Conservation (phyloP, 2,113 vertebrate species). For the Tringa solitaria region DNA sequence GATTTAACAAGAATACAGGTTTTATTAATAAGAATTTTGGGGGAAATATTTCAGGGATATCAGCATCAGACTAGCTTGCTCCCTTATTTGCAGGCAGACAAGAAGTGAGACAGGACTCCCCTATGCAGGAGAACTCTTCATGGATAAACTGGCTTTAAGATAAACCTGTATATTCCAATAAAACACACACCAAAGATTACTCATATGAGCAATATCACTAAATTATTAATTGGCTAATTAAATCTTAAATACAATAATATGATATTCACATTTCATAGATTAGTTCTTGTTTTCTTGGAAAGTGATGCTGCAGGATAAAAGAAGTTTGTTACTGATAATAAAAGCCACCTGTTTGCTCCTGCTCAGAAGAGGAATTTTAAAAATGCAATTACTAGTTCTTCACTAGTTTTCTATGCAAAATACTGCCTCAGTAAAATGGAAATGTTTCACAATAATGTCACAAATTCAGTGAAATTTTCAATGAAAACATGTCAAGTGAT, state of each 20-base stretch:
- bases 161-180: neutral
- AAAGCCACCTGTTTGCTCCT: neutral
- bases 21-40: neutral
- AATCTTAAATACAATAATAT: neutral
- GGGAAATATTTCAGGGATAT: neutral
- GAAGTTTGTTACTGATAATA: neutral
- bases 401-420: neutral
- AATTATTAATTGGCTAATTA: neutral
- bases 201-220: neutral
- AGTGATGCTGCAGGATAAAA: neutral
- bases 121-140: neutral
- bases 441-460: conserved; percentile 4
- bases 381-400: neutral
- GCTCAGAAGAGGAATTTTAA: neutral
- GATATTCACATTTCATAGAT: neutral
- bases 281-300: neutral
- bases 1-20: neutral
- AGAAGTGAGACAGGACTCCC: neutral
- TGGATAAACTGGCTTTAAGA: neutral
- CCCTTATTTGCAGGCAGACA: neutral
- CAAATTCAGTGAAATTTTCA: neutral
- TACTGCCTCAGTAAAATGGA: neutral
- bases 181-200: neutral
- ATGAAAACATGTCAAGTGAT: neutral
- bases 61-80: neutral